Evolutionary conservation across 2,888 invertebrate genomes (phyloP).

Genomic region (Andrena minutula): DNA sequence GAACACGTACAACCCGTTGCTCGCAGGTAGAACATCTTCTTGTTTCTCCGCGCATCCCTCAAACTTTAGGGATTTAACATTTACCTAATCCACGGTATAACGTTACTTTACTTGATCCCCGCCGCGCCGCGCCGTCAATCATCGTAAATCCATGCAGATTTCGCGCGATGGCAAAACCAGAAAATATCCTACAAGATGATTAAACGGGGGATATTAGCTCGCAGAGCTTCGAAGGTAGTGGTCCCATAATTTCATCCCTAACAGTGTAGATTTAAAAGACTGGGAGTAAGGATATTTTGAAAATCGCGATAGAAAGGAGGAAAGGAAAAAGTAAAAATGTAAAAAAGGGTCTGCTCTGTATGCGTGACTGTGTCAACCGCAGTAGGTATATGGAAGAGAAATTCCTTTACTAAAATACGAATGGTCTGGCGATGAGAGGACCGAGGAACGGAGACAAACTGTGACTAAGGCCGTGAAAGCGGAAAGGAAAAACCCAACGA

Average conservation of each 20-base stretch:
- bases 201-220: slow-evolving; percentile 16
- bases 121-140: slow-evolving; percentile 63
- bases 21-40: slow-evolving; percentile 28
- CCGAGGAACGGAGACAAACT: slow-evolving; percentile 26
- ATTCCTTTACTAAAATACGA: slow-evolving; percentile 29
- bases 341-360: slow-evolving; percentile 54
- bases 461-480: neutral
- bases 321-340: too few species aligned
- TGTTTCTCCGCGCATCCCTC: slow-evolving; percentile 46
- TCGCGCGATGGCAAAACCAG: slow-evolving; percentile 46
- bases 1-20: slow-evolving; percentile 27
- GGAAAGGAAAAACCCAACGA: neutral
- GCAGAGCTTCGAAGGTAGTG: slow-evolving; percentile 15
- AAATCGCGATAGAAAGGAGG: neutral
- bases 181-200: slow-evolving; percentile 45
- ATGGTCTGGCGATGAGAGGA: slow-evolving; percentile 13
- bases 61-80: slow-evolving; percentile 55
- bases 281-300: slow-evolving; percentile 1
- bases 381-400: slow-evolving; percentile 34
- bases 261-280: slow-evolving; percentile 7
- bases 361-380: slow-evolving; percentile 17
- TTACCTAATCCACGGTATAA: slow-evolving; percentile 61
- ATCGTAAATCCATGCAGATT: slow-evolving; percentile 70
- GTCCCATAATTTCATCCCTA: slow-evolving; percentile 56
- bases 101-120: slow-evolving; percentile 69